Percentiles rank a stretch among this genome's conserved stretches.
phyloP scores from a whole-genome alignment of 1,140 invertebrate genomes.

The Drosophila orosa region DNA sequence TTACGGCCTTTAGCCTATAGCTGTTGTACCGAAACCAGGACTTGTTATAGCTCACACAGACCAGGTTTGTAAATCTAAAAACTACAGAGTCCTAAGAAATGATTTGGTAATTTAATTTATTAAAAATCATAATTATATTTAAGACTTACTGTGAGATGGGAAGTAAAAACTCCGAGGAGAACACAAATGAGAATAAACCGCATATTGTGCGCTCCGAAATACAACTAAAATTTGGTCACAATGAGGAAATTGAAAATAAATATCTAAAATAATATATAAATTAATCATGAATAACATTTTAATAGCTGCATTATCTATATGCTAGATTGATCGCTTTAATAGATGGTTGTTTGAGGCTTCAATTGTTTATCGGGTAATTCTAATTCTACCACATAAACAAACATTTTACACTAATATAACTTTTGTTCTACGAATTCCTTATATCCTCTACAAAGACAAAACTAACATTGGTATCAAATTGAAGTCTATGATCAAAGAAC shows the following conservation, averaged over 20 bases:
- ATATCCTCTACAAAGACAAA: background rate
- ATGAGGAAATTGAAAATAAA: background rate
- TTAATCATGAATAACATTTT: background rate
- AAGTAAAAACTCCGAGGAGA: background rate
- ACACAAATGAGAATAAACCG: background rate
- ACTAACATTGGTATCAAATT: slow-evolving; percentile 1
- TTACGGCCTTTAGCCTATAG: background rate
- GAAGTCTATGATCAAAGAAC: background rate
- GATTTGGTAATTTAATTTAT: too few species aligned
- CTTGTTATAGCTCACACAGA: slow-evolving; percentile 2
- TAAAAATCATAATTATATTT: background rate
- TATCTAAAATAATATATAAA: background rate
- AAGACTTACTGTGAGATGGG: background rate
- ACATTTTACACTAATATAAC: too few species aligned
- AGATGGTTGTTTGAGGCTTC: background rate
- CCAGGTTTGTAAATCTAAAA: background rate
- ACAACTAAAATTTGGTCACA: background rate
- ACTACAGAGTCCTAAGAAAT: background rate
- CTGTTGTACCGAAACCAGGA: background rate
- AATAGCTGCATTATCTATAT: background rate
- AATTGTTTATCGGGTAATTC: too few species aligned
- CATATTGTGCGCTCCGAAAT: background rate
- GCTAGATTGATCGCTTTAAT: background rate
- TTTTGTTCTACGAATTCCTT: background rate
- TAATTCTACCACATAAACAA: too few species aligned